Percentiles rank a stretch among this genome's conserved stretches.
Conservation (phyloP, 2,888 invertebrate species). For the Agrenia bidenticulata region DNA sequence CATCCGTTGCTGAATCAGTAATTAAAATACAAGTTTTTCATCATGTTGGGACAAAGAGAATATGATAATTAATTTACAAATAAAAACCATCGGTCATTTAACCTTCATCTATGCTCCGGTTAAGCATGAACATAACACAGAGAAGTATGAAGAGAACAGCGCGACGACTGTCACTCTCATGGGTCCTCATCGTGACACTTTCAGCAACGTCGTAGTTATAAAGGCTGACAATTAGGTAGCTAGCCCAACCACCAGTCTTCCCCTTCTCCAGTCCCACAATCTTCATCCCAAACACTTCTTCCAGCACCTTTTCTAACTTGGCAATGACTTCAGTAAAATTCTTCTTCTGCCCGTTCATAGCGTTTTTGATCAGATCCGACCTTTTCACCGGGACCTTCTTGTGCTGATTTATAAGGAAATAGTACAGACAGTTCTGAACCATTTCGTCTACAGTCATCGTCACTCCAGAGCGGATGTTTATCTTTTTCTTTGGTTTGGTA, state of each 20-base stretch:
- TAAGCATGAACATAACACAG: conserved; percentile 41
- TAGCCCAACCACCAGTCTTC: background rate
- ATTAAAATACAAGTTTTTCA: no score
- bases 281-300: conserved; percentile 46
- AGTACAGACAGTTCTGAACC: conserved; percentile 44
- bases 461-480: conserved; percentile 18
- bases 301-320: conserved; percentile 28
- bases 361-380: conserved; percentile 43
- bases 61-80: no score
- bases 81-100: background rate
- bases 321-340: conserved; percentile 40
- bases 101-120: conserved; percentile 48
- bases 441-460: conserved; percentile 39
- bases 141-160: conserved; percentile 39
- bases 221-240: conserved; percentile 42
- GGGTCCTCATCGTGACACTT: conserved; percentile 26
- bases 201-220: conserved; percentile 37
- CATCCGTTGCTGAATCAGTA: no score
- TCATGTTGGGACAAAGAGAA: no score
- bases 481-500: background rate
- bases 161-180: conserved; percentile 33
- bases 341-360: conserved; percentile 45
- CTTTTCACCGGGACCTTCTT: conserved; percentile 48
- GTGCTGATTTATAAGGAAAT: conserved; percentile 43
- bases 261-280: conserved; percentile 40